Conservation (phyloP, 1,140 invertebrate species). For the Cardiocondyla obscurior region DNA sequence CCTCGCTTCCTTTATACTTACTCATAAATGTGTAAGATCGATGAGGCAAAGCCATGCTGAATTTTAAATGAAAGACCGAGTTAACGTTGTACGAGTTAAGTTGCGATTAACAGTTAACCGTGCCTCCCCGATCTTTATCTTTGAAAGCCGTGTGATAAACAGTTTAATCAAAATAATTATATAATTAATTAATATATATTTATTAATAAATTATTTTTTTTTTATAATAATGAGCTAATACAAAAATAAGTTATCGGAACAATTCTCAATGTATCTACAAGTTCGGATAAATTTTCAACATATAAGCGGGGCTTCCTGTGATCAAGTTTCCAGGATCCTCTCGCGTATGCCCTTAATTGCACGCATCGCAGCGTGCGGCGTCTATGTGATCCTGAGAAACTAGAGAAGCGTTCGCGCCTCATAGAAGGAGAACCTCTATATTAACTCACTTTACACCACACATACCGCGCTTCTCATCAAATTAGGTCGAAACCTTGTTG, state of each 20-base stretch:
- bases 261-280: not conserved
- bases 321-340: slow-evolving; percentile 44
- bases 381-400: slow-evolving; percentile 46
- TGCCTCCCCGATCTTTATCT: not conserved
- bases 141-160: not conserved
- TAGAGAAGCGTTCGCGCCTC: slow-evolving; percentile 30
- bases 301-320: not conserved
- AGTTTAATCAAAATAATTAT: not conserved
- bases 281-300: not conserved
- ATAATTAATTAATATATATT: too few relatives aligned
- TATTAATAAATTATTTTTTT: not conserved
- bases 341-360: slow-evolving; percentile 40
- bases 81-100: not conserved
- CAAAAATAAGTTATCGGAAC: not conserved
- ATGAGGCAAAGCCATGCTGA: not conserved
- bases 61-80: slow-evolving; percentile 9
- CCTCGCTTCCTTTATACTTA: slow-evolving; percentile 39
- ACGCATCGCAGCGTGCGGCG: slow-evolving; percentile 38
- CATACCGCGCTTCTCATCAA: slow-evolving; percentile 47
- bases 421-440: slow-evolving; percentile 61
- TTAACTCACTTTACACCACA: slow-evolving; percentile 69
- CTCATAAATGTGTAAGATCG: not conserved
- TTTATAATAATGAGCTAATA: not conserved
- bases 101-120: not conserved
- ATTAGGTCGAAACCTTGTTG: slow-evolving; percentile 39